Conservation (phyloP, 30 jellyfish, hydroid and myxozoan species). For the Turritopsis dohrnii region DNA sequence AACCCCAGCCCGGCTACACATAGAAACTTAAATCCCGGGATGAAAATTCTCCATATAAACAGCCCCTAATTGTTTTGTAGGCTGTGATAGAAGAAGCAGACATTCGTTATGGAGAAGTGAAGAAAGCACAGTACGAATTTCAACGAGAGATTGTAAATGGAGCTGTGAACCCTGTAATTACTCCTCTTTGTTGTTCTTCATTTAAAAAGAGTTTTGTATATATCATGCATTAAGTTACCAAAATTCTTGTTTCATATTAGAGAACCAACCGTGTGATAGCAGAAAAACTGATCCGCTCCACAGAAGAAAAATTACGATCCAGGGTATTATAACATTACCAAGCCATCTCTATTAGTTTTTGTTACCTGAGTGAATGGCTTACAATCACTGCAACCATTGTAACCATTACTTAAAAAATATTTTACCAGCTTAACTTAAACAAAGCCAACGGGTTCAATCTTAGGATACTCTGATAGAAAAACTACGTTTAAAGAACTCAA, state of each 20-base stretch:
- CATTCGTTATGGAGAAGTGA: constrained; percentile 70
- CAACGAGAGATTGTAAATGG: constrained; percentile 77
- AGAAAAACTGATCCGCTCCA: constrained; percentile 69
- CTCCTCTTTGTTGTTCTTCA: too few relatives aligned
- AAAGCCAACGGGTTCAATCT: background rate
- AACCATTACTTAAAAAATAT: too few relatives aligned
- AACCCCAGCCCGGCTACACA: too few relatives aligned
- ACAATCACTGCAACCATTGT: too few relatives aligned
- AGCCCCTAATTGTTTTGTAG: constrained; percentile 15
- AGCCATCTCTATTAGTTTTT: too few relatives aligned
- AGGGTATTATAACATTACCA: constrained; percentile 37
- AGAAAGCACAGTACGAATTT: constrained; percentile 85
- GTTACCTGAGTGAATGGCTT: too few relatives aligned
- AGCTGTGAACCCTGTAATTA: constrained; percentile 64
- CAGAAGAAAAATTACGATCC: constrained; percentile 75
- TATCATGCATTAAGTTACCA: too few relatives aligned
- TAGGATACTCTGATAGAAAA: constrained; percentile 82
- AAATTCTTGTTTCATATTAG: constrained; percentile 38
- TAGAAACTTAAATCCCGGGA: too few relatives aligned
- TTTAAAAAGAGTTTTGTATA: too few relatives aligned
- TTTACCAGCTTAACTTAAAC: too few relatives aligned
- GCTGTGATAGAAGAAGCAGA: constrained; percentile 97
- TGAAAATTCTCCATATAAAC: too few relatives aligned
- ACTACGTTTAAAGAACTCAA: constrained; percentile 72
- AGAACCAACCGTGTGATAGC: constrained; percentile 74